Percentiles rank a stretch among this genome's conserved stretches.
Evolutionary conservation across 2,797 vertebrate genomes (phyloP).

Genomic region (Sitta carolinensis): DNA sequence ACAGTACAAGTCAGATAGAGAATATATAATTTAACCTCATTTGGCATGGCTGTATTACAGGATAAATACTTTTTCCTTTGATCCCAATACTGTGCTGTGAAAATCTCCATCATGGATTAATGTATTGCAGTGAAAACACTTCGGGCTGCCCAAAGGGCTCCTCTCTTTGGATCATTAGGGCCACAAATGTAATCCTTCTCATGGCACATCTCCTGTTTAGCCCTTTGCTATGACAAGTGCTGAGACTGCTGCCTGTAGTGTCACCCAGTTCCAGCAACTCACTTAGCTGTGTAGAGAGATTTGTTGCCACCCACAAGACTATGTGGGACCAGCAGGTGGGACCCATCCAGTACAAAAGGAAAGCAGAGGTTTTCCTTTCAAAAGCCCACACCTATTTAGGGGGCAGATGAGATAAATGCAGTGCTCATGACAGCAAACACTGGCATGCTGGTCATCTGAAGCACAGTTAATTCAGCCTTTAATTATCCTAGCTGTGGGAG

Average conservation of each 20-base stretch:
- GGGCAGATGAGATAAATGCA: not conserved
- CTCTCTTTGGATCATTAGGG: not conserved
- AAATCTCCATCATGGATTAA: not conserved
- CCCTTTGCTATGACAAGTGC: not conserved
- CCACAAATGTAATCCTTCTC: not conserved
- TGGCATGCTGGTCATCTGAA: not conserved
- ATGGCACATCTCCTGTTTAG: not conserved
- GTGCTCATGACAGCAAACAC: not conserved
- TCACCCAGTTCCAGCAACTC: not conserved
- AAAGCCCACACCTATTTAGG: not conserved
- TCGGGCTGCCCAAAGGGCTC: not conserved
- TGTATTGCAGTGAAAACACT: not conserved
- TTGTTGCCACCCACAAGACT: not conserved
- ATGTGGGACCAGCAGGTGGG: not conserved
- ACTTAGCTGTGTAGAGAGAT: not conserved
- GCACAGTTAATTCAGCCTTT: not conserved
- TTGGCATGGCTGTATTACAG: not conserved
- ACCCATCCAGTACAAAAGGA: not conserved
- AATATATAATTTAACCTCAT: not conserved
- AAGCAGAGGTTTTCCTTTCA: not conserved
- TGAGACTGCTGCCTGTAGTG: not conserved
- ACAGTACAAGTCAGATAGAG: not conserved
- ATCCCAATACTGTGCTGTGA: not conserved
- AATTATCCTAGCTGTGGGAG: not conserved
- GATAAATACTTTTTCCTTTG: not conserved